Conservation (phyloP, 2,113 vertebrate species). For the Stegostoma tigrinum region DNA sequence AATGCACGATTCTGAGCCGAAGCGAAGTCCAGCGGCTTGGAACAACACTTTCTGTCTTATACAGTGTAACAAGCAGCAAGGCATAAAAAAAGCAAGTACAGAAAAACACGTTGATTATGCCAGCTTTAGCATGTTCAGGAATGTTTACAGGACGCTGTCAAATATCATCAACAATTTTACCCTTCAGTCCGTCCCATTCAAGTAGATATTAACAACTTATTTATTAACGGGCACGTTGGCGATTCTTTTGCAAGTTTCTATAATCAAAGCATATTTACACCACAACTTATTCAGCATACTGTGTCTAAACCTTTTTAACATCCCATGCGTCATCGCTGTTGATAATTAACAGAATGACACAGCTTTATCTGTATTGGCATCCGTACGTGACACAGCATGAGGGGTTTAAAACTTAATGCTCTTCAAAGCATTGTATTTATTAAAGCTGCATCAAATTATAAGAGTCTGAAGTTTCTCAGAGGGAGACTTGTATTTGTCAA, state of each 20-base stretch:
- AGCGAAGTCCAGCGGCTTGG: no score
- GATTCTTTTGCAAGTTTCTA: neutral
- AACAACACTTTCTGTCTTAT: no score
- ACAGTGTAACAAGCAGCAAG: no score
- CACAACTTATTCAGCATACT: neutral
- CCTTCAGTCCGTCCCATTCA: no score
- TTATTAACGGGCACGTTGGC: neutral
- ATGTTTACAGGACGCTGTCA: no score
- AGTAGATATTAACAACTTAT: neutral
- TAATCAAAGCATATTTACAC: slow-evolving; percentile 31
- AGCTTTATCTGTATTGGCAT: neutral
- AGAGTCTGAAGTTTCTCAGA: neutral
- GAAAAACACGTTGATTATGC: no score
- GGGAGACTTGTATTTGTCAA: no score
- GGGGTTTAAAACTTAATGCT: neutral
- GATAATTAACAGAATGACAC: neutral
- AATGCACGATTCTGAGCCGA: no score
- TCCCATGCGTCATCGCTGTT: neutral
- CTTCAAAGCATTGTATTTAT: neutral
- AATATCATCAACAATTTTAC: no score
- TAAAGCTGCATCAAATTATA: neutral
- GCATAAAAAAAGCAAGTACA: no score
- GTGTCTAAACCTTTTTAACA: neutral
- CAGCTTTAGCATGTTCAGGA: no score
- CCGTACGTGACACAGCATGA: neutral